These are phyloP conservation scores for Ericerus pela DNA, from an alignment of 1,140 invertebrate species.

Conservation along the genomic window DNA sequence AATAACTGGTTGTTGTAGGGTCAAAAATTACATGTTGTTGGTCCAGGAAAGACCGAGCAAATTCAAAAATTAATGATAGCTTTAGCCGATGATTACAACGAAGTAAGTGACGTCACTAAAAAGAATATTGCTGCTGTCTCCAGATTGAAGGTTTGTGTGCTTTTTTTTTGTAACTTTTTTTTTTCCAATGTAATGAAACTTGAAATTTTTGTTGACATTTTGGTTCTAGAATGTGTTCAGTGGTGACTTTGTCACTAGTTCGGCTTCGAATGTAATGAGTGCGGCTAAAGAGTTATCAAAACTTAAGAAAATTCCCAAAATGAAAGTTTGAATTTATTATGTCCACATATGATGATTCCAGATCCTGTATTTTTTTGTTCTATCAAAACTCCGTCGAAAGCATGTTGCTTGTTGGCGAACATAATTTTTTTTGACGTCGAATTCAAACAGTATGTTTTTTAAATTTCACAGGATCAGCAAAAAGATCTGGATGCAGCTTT, in stretches of 20 bases:
- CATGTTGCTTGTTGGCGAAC: slow-evolving; percentile 16
- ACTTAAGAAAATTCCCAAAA: slow-evolving; percentile 22
- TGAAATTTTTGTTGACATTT: not conserved
- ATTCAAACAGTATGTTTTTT: not conserved
- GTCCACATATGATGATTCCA: slow-evolving; percentile 50
- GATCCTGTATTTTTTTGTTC: slow-evolving; percentile 96
- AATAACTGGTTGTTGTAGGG: slow-evolving; percentile 27
- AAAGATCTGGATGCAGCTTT: slow-evolving; percentile 67
- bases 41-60: slow-evolving; percentile 46
- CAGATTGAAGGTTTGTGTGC: slow-evolving; percentile 68
- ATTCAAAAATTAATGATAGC: slow-evolving; percentile 51
- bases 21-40: slow-evolving; percentile 63
- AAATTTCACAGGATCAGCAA: slow-evolving; percentile 40
- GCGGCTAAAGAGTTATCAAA: slow-evolving; percentile 40
- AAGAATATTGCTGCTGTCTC: slow-evolving; percentile 86
- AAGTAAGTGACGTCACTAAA: slow-evolving; percentile 43
- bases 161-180: slow-evolving; percentile 10
- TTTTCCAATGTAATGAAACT: not conserved
- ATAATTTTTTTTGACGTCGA: not conserved
- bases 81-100: slow-evolving; percentile 70
- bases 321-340: slow-evolving; percentile 33
- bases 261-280: slow-evolving; percentile 34
- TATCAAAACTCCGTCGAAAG: slow-evolving; percentile 74
- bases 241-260: slow-evolving; percentile 70
- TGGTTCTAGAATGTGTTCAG: slow-evolving; percentile 46